These are phyloP conservation scores for Netelia virgata DNA, from an alignment of 2,888 invertebrate species.

Conservation along the genomic window DNA sequence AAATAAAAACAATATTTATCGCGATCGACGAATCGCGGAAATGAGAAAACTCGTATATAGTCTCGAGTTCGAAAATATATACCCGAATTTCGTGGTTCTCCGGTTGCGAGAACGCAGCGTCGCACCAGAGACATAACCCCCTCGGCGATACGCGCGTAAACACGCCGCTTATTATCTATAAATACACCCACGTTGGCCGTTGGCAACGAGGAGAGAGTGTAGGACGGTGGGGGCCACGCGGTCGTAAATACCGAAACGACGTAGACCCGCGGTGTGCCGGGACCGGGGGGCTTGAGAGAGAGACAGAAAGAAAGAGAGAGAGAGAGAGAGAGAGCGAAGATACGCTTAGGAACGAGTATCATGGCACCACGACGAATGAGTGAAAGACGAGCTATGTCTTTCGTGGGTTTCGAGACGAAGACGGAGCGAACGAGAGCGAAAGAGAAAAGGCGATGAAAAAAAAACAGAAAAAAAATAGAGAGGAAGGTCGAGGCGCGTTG, in stretches of 20 bases:
- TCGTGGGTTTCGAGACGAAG: conserved; percentile 4
- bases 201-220: conserved; percentile 46
- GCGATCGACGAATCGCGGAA: too few species aligned
- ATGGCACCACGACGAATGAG: conserved; percentile 11
- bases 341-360: too few species aligned
- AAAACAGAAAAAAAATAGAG: conserved; percentile 30
- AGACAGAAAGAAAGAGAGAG: neutral
- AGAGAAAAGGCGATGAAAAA: conserved; percentile 4
- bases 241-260: conserved; percentile 60
- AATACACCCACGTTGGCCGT: conserved; percentile 68
- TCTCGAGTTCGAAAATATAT: conserved; percentile 21
- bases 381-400: conserved; percentile 43
- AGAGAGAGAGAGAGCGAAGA: neutral
- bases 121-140: conserved; percentile 66
- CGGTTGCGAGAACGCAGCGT: conserved; percentile 43
- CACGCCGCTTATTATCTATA: conserved; percentile 75
- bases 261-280: conserved; percentile 2
- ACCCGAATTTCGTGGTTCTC: conserved; percentile 10
- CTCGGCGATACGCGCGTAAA: conserved; percentile 70
- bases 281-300: neutral
- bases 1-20: too few species aligned
- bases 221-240: conserved; percentile 49
- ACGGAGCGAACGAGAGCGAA: neutral
- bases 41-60: neutral
- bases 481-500: conserved; percentile 48